Evolutionary conservation across 2,888 invertebrate species (phyloP).

Genomic region (Drosophila paramelanica): DNA sequence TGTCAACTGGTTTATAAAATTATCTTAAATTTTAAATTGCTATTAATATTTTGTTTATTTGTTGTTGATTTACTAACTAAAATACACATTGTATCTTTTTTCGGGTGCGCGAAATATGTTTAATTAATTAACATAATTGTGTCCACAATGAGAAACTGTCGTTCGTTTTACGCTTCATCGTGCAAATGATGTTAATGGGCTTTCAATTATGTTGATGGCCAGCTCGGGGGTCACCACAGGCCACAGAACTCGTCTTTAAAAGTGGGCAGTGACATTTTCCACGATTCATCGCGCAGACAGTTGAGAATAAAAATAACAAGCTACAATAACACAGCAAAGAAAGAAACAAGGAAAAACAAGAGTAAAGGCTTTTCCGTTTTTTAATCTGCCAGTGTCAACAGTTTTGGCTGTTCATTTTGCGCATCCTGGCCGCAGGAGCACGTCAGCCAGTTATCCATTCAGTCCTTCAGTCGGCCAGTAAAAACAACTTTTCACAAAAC

Average conservation of each 20-base stretch:
- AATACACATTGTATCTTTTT: conserved; percentile 31
- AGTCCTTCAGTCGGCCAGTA: conserved; percentile 36
- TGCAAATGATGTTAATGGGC: conserved; percentile 68
- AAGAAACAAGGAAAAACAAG: conserved; percentile 14
- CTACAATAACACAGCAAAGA: background rate
- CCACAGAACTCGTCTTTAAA: conserved; percentile 3
- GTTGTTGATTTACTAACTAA: background rate
- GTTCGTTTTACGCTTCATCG: conserved; percentile 62
- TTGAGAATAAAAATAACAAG: conserved; percentile 5
- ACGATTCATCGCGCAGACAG: conserved; percentile 10
- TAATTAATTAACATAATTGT: conserved; percentile 75
- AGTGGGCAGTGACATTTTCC: conserved; percentile 20
- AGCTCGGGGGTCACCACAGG: conserved; percentile 15
- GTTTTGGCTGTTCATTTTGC: conserved; percentile 44
- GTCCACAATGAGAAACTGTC: conserved; percentile 44
- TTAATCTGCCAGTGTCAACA: conserved; percentile 56
- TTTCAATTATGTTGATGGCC: conserved; percentile 64
- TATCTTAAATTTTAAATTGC: too few species aligned
- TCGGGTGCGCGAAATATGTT: conserved; percentile 43
- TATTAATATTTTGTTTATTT: too few species aligned
- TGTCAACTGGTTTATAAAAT: too few species aligned
- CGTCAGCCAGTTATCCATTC: conserved; percentile 38
- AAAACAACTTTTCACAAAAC: conserved; percentile 67
- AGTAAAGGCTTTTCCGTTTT: conserved; percentile 27
- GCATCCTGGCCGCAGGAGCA: conserved; percentile 39